Evolutionary conservation across 2,888 invertebrate genomes (phyloP).

Genomic region (Ctena decussata): DNA sequence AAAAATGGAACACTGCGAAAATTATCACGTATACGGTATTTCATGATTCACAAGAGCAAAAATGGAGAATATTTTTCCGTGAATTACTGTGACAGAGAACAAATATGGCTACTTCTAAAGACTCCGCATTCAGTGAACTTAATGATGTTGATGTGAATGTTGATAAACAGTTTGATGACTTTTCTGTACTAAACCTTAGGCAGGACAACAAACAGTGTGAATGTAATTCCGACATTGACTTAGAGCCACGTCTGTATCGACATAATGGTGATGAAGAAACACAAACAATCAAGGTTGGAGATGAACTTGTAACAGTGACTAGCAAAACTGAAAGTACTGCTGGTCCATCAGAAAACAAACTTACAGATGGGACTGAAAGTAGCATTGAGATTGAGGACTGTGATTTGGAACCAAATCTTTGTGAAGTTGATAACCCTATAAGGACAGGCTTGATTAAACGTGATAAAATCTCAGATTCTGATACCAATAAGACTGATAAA

Average conservation of each 20-base stretch:
- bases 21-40: no score
- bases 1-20: no score
- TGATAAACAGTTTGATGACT: no score
- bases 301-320: not conserved
- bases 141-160: not conserved
- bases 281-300: not conserved
- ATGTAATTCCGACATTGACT: not conserved
- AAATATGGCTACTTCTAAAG: no score
- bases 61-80: no score
- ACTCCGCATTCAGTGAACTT: no score
- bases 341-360: not conserved
- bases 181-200: no score
- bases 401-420: not conserved
- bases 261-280: not conserved
- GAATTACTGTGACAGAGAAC: no score
- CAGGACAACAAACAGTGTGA: not conserved
- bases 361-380: not conserved
- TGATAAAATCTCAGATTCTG: not conserved
- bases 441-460: not conserved
- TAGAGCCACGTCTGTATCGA: not conserved
- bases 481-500: not conserved
- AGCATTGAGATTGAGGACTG: not conserved
- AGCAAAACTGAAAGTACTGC: not conserved
- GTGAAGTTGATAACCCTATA: not conserved
- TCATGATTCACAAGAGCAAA: no score